These are phyloP conservation scores for Parthenolecanium corni DNA, from an alignment of 2,888 invertebrate genomes.

Conservation along the genomic window DNA sequence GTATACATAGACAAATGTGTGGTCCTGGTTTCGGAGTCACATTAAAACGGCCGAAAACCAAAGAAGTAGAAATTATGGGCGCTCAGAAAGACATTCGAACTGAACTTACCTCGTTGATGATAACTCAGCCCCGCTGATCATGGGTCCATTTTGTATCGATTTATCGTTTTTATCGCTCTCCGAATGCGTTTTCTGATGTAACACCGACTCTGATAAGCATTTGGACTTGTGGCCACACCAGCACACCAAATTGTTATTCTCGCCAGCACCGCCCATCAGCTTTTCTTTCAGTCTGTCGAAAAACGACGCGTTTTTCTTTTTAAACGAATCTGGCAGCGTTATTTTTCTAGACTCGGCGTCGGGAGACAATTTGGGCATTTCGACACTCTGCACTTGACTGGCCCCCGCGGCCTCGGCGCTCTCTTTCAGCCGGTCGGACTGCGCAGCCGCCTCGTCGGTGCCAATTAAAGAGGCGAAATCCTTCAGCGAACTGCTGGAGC, in stretches of 20 bases:
- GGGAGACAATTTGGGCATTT: not conserved
- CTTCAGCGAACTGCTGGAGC: constrained; percentile 42
- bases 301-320: constrained; percentile 62
- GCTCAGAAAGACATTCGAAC: no score
- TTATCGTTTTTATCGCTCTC: constrained; percentile 14
- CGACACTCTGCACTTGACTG: not conserved
- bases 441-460: constrained; percentile 31
- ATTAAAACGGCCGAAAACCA: no score
- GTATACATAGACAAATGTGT: no score
- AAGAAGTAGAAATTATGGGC: no score
- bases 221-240: constrained; percentile 65
- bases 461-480: constrained; percentile 45
- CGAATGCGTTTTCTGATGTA: constrained; percentile 52
- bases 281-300: constrained; percentile 72
- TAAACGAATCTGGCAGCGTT: constrained; percentile 38
- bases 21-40: no score
- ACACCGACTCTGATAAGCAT: constrained; percentile 66
- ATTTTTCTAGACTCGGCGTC: not conserved
- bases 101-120: constrained; percentile 1
- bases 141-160: not conserved
- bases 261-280: constrained; percentile 51
- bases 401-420: not conserved
- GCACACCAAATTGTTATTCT: constrained; percentile 52
- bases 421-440: not conserved
- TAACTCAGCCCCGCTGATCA: constrained; percentile 9